Evolutionary conservation across 2,888 invertebrate genomes (phyloP), one percentile per base, ranked within the genome.

Genomic region (Nipponacmea schrenckii): DNA sequence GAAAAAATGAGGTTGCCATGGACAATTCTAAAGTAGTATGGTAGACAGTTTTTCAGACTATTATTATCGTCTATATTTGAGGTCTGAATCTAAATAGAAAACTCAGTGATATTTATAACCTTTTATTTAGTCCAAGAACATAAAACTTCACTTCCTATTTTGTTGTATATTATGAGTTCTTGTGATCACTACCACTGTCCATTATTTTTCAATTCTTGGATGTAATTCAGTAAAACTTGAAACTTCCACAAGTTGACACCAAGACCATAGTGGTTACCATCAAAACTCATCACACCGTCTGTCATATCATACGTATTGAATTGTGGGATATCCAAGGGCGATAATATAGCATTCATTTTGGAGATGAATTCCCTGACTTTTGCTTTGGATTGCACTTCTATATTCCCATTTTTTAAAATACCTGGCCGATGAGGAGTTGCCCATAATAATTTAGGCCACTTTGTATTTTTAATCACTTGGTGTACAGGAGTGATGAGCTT

Each of bases 301-400:
- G 77, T 77, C 65, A 77, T 67, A 31, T 73, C 65, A 44, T 67
- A 74, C 15, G 71, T 70, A 62, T 77, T 71, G 31, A 74, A 75
- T 17, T 74, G 45, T 5, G 77, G 74, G 15, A 77, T 67, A 15
- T 69, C 44, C 26, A 50, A 62, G 0, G 1, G 24, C 0, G 31
- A 44, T 20, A 77, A 27, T 31, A 70, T 66, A 7, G 39, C 20
- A 2, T 44, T n/a, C 4, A 74, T 68, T 27, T 68, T 44, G 0
- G 10, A 48, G 64, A 74, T 77, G 48, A 69, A 77, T 1, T 24
- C 5, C 24, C 31, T 45, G 5, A 73, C 67, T 39, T 66, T 72
- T 2, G 72, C 70, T 14, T 17, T 64, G 31, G 48, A 70, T 46
- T 74, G 74, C 7, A 44, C 44, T 24, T 44, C 39, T 39, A 39